Evolutionary conservation across 2,888 invertebrate genomes (phyloP).

Genomic region (Caradrina clavipalpis): DNA sequence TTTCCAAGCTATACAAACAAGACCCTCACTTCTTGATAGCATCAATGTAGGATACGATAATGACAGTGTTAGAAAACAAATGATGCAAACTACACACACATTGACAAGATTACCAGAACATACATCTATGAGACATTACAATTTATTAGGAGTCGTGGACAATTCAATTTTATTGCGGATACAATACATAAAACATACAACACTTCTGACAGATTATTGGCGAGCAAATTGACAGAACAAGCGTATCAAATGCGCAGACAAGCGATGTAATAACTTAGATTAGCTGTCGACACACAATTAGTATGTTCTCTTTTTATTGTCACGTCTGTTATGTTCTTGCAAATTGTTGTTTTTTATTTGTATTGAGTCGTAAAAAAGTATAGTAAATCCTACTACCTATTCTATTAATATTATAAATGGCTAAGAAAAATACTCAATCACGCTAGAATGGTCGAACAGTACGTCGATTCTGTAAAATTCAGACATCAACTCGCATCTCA

Average conservation of each 20-base stretch:
- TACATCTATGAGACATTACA: slow-evolving; percentile 25
- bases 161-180: slow-evolving; percentile 59
- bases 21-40: neutral
- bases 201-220: slow-evolving; percentile 64
- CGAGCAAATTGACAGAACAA: slow-evolving; percentile 64
- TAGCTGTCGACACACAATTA: slow-evolving; percentile 63
- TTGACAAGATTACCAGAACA: slow-evolving; percentile 23
- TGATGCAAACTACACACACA: slow-evolving; percentile 14
- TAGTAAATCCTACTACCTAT: no score
- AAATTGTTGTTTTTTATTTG: slow-evolving; percentile 24
- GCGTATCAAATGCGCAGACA: slow-evolving; percentile 62
- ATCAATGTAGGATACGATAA: slow-evolving; percentile 18
- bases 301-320: slow-evolving; percentile 47
- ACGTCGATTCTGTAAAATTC: no score
- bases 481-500: no score
- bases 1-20: neutral
- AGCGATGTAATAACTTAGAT: slow-evolving; percentile 62
- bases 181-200: slow-evolving; percentile 48
- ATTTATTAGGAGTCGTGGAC: slow-evolving; percentile 52
- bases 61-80: slow-evolving; percentile 37
- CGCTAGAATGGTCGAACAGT: no score
- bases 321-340: slow-evolving; percentile 18
- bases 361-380: no score
- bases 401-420: no score
- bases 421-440: no score